Conservation (phyloP, 2,113 vertebrate genomes). For the Scophthalmus maximus region DNA sequence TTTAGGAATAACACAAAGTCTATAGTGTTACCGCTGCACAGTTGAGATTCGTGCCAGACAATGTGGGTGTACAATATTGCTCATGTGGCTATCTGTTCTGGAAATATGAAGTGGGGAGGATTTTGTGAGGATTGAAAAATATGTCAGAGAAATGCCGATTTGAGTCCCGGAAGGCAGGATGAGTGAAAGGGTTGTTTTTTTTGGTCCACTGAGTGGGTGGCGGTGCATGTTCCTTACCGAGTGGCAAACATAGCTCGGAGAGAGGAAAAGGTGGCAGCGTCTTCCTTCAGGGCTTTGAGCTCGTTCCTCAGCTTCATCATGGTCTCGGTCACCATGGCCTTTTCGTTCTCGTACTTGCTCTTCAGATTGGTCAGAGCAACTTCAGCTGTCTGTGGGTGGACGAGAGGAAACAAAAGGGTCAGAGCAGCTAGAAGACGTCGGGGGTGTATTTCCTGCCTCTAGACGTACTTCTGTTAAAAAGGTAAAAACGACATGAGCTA, state of each 20-base stretch:
- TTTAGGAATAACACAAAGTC: neutral
- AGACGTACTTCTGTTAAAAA: conserved; percentile 16
- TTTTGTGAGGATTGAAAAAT: neutral
- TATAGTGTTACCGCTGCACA: neutral
- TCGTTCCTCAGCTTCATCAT: conserved; percentile 99
- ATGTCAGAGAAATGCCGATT: neutral
- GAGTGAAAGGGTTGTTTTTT: no score
- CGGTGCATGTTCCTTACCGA: conserved; percentile 83
- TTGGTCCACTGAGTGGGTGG: neutral
- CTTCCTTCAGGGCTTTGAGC: conserved; percentile 97
- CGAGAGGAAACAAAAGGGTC: conserved; percentile 32
- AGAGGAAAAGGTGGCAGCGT: conserved; percentile 97
- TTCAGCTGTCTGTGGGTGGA: conserved; percentile 89
- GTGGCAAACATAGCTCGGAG: conserved; percentile 98
- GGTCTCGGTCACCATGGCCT: conserved; percentile 97
- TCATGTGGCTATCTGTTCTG: neutral
- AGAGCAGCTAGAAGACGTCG: conserved; percentile 27
- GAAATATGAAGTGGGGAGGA: neutral
- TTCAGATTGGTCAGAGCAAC: conserved; percentile 98
- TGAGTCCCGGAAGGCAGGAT: neutral
- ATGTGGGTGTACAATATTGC: neutral
- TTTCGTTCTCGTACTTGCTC: conserved; percentile 99
- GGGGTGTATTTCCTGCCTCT: conserved; percentile 13
- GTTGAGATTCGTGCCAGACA: neutral
- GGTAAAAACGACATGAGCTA: conserved; percentile 11